Evolutionary conservation across 2,888 invertebrate genomes (phyloP).

Genomic region (Xestia c-nigrum): DNA sequence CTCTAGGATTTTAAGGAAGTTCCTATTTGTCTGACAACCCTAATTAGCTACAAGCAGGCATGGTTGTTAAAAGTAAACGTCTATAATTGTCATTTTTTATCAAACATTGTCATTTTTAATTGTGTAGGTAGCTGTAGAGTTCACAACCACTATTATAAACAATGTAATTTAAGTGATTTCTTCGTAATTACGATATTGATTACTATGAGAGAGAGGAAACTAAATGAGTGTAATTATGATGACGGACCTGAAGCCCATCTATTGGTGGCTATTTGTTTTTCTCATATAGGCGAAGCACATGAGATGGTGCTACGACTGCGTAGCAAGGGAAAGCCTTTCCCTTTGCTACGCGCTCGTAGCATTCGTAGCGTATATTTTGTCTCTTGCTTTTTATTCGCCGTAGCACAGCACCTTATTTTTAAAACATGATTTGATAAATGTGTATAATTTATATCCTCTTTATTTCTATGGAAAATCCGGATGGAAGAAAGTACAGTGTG

Average conservation of each 20-base stretch:
- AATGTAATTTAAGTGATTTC: no score
- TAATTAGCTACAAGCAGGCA: constrained; percentile 17
- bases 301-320: background rate
- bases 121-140: constrained; percentile 26
- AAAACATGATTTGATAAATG: background rate
- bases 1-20: background rate
- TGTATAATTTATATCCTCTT: background rate
- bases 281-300: background rate
- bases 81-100: constrained; percentile 46
- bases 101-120: constrained; percentile 32
- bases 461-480: background rate
- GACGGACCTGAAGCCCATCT: background rate
- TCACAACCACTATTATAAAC: background rate
- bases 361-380: background rate
- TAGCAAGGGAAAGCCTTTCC: constrained; percentile 9
- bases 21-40: constrained; percentile 14
- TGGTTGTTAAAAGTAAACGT: constrained; percentile 41
- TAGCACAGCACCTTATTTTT: background rate
- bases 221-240: constrained; percentile 1
- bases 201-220: constrained; percentile 1
- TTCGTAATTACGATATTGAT: constrained; percentile 22
- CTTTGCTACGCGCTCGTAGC: constrained; percentile 19
- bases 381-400: background rate
- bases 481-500: background rate
- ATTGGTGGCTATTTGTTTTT: background rate